phyloP scores from a whole-genome alignment of 2,113 vertebrate species.

The Verasper variegatus region DNA sequence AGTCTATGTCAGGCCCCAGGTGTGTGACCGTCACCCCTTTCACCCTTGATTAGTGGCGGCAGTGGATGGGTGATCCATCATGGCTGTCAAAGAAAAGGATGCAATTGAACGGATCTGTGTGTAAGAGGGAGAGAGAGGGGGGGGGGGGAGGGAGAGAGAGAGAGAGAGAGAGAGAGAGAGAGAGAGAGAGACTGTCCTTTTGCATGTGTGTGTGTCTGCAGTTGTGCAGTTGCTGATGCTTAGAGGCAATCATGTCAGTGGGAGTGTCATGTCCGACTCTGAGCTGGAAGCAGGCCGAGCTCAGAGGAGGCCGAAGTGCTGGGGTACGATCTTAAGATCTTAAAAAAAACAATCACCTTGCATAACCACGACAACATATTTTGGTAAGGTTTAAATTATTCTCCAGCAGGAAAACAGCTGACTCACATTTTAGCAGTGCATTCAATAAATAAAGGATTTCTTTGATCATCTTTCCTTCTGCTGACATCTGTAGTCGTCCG shows the following conservation, averaged over 20 bases:
- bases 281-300: slow-evolving; percentile 46
- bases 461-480: slow-evolving; percentile 20
- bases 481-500: slow-evolving; percentile 16
- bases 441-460: slow-evolving; percentile 49
- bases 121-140: slow-evolving; percentile 2
- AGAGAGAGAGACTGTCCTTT: slow-evolving; percentile 2
- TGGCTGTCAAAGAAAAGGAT: slow-evolving; percentile 70
- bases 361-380: slow-evolving; percentile 11
- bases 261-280: slow-evolving; percentile 68
- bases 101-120: slow-evolving; percentile 71
- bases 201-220: slow-evolving; percentile 17
- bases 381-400: slow-evolving; percentile 15
- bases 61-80: slow-evolving; percentile 79
- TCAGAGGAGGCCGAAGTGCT: slow-evolving; percentile 25
- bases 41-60: slow-evolving; percentile 78
- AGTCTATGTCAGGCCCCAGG: slow-evolving; percentile 73
- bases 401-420: slow-evolving; percentile 10
- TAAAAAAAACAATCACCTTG: slow-evolving; percentile 11
- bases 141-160: background rate
- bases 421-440: slow-evolving; percentile 18
- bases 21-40: slow-evolving; percentile 77
- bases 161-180: background rate
- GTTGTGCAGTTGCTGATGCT: slow-evolving; percentile 80
- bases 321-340: slow-evolving; percentile 22
- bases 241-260: slow-evolving; percentile 94